A percentile compares a stretch with the other conserved stretches of the same genome.
These are phyloP conservation scores for Acanthopleura granulata DNA, from an alignment of 2,888 invertebrate genomes.

Conservation along the genomic window DNA sequence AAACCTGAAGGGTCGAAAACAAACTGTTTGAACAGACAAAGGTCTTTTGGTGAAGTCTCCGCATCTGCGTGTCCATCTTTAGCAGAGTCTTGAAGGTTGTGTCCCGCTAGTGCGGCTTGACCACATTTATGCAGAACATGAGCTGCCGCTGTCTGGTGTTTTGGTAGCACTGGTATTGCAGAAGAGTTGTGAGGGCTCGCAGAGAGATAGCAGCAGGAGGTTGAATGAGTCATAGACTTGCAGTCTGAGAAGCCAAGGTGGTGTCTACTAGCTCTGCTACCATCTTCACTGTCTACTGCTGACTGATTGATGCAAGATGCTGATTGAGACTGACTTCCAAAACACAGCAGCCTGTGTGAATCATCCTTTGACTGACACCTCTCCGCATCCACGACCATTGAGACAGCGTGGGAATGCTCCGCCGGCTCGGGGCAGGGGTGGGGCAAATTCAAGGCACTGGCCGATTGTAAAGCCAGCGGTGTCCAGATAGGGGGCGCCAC, in stretches of 20 bases:
- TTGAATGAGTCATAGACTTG: conserved; percentile 10
- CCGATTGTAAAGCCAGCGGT: conserved; percentile 28
- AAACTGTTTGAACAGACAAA: too few relatives aligned
- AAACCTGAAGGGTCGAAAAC: too few relatives aligned
- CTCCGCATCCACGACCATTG: conserved; percentile 11
- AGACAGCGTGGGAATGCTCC: conserved; percentile 8
- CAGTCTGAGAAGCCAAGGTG: background rate
- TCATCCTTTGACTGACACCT: conserved; percentile 15
- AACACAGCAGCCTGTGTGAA: conserved; percentile 5
- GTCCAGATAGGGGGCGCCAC: conserved; percentile 30
- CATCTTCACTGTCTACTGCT: conserved; percentile 8
- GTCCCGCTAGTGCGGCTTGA: background rate
- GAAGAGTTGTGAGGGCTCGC: background rate
- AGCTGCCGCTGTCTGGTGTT: background rate
- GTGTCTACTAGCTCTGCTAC: conserved; percentile 16
- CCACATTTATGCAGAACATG: background rate
- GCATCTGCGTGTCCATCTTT: conserved; percentile 3
- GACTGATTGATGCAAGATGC: conserved; percentile 15
- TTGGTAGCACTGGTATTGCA: background rate
- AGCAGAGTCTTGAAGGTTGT: background rate
- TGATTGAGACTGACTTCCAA: conserved; percentile 12
- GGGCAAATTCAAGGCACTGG: conserved; percentile 2
- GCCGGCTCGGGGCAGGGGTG: background rate
- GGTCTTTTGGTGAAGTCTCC: too few relatives aligned
- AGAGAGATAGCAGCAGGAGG: background rate